These are phyloP conservation scores for Pionites leucogaster DNA, from an alignment of 2,113 vertebrate genomes.

Conservation along the genomic window DNA sequence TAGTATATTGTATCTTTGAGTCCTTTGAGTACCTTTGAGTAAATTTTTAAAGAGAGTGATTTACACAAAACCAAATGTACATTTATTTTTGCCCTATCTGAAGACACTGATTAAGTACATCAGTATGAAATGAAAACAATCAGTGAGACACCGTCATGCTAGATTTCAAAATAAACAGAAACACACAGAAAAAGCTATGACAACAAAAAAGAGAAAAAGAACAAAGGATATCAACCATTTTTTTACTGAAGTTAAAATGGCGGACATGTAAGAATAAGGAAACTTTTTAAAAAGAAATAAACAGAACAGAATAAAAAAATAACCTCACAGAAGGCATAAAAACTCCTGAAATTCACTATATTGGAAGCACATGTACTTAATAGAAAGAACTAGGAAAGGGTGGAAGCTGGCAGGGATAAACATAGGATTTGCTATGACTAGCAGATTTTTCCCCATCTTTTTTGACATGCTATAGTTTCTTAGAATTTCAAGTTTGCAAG, in stretches of 20 bases:
- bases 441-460: neutral
- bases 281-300: neutral
- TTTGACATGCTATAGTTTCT: neutral
- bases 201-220: neutral
- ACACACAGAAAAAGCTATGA: neutral
- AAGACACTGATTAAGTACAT: neutral
- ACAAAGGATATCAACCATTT: neutral
- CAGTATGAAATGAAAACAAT: neutral
- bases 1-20: neutral
- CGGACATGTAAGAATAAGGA: neutral
- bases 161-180: neutral
- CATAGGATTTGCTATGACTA: neutral
- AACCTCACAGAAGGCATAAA: neutral
- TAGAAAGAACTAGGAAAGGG: neutral
- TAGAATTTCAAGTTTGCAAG: neutral
- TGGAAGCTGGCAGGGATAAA: neutral
- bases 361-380: neutral
- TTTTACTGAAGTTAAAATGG: neutral
- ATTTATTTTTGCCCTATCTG: neutral
- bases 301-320: neutral
- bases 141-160: neutral
- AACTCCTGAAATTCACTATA: neutral
- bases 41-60: neutral
- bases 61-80: neutral
- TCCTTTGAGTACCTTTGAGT: neutral